Evolutionary conservation across 2,888 invertebrate genomes (phyloP), one percentile per base, ranked within the genome.

Genomic region (Amiota minor): DNA sequence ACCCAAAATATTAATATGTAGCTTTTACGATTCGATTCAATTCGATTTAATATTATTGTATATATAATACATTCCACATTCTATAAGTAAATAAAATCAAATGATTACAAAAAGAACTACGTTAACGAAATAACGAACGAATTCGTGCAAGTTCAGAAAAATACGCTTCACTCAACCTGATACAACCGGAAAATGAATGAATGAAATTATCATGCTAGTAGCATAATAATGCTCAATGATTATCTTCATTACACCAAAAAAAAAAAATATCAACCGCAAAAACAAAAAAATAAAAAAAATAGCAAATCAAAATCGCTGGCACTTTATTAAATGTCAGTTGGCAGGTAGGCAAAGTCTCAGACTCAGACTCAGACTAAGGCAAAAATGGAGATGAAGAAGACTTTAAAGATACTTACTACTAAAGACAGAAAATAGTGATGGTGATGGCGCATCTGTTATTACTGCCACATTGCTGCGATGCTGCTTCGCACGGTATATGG

Each of bases 271-370:
- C n/a, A n/a, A n/a, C n/a, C n/a, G n/a, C n/a, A 3, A 62, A 62
- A 62, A 62, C 23, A 62, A 45, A 14, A 62, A 62, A 62, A 18
- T 6, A 16, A 56, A 16, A 62, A 46, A 65, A 55, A 49, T 35
- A 59, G 16, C 50, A 55, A 69, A 71, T 69, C 75, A 65, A 83
- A 80, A 78, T 76, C 81, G 73, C 47, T 20, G 53, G 23, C 53
- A 53, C 67, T 65, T 83, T 83, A 83, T 83, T 83, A 83, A 83
- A 83, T 83, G 83, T 85, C 83, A 83, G 80, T 84, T 77, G 76
- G 71, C 35, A 35, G 35, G 35, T 35, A 35, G 35, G 35, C 35
- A 35, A 35, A 35, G 6, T 1, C 35, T 35, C 35, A 35, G 6
- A 6, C 35, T 35, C 35, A 35, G 35, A 35, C 35, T 35, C 35